Percentiles rank a stretch among this genome's conserved stretches.
These are phyloP conservation scores for Disparrhopalites patrizii DNA, from an alignment of 2,888 invertebrate species.

Conservation along the genomic window DNA sequence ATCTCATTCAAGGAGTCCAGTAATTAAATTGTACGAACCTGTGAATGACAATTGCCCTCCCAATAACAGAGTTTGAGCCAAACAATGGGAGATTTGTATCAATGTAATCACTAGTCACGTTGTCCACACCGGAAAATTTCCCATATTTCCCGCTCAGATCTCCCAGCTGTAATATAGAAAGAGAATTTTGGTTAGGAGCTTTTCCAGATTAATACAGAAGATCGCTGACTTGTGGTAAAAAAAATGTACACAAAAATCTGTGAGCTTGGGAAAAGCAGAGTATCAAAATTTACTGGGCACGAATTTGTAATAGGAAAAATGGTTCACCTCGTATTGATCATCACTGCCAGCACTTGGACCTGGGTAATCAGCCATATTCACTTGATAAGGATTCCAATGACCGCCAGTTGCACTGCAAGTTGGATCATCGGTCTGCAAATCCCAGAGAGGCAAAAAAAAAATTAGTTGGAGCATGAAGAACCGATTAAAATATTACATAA, in stretches of 20 bases:
- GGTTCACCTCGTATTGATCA: slow-evolving; percentile 71
- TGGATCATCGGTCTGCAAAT: slow-evolving; percentile 42
- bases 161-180: slow-evolving; percentile 58
- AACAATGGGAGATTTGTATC: slow-evolving; percentile 80
- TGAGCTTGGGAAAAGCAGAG: too few relatives aligned
- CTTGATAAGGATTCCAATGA: slow-evolving; percentile 69
- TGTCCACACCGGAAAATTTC: slow-evolving; percentile 59
- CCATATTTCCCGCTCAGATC: slow-evolving; percentile 78
- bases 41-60: slow-evolving; percentile 73
- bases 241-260: too few relatives aligned
- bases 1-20: not conserved
- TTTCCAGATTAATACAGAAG: too few relatives aligned
- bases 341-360: slow-evolving; percentile 64
- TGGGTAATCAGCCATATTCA: slow-evolving; percentile 53
- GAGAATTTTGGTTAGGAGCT: not conserved
- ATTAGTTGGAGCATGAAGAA: not conserved
- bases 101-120: slow-evolving; percentile 59
- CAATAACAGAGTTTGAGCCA: slow-evolving; percentile 72
- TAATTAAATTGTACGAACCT: slow-evolving; percentile 52
- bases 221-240: too few relatives aligned
- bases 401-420: slow-evolving; percentile 67
- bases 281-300: too few relatives aligned
- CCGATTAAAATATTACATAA: too few relatives aligned
- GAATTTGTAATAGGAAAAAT: too few relatives aligned
- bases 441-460: too few relatives aligned